Evolutionary conservation across 1,140 invertebrate species (phyloP).

Genomic region (Ridgeia piscesae): DNA sequence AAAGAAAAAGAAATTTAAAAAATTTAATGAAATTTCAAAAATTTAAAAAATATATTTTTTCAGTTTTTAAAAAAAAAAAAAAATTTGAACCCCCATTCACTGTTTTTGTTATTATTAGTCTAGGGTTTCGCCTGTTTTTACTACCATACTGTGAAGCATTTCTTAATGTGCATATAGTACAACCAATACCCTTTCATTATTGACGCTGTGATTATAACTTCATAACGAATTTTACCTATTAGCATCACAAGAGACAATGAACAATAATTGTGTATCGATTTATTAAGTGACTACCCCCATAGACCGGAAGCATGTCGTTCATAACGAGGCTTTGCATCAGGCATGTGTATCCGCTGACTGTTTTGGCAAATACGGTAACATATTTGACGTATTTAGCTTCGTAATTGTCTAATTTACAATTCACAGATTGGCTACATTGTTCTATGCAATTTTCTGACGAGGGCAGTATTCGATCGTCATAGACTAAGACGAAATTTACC

Average conservation of each 20-base stretch:
- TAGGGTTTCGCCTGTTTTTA: not conserved
- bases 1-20: too few relatives aligned
- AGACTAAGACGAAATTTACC: not conserved
- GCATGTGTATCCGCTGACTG: not conserved
- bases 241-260: not conserved
- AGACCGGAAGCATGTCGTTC: not conserved
- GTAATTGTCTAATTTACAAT: not conserved
- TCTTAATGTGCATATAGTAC: not conserved
- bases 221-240: not conserved
- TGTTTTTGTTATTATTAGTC: not conserved
- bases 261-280: not conserved
- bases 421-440: not conserved
- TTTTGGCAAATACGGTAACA: slow-evolving; percentile 1
- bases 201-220: not conserved
- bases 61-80: too few relatives aligned
- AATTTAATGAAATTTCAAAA: too few relatives aligned
- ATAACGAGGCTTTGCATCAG: not conserved
- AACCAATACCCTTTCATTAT: not conserved
- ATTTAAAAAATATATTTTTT: too few relatives aligned
- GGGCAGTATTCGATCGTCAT: not conserved
- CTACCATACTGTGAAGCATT: too few relatives aligned
- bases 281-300: not conserved
- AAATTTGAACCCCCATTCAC: not conserved
- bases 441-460: not conserved
- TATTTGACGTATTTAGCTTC: not conserved